Base-by-base conservation (phyloP, 1,140 invertebrate genomes). In the Trichonephila clavipes region DNA sequence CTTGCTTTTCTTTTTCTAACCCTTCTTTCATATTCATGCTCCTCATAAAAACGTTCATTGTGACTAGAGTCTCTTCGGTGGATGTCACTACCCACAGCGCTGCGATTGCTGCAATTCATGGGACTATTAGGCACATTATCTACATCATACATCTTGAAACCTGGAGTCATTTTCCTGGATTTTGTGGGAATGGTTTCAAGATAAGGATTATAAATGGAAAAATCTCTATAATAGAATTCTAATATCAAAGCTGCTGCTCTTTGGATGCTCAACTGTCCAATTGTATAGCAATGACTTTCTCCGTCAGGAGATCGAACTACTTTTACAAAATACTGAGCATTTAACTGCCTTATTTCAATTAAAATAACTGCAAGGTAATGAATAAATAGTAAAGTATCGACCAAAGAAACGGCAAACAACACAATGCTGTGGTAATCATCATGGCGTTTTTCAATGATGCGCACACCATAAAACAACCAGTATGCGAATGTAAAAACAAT, bases 11-110 rank as follows among this genome's bases (percentile, higher is more conserved):
- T 96, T 95, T 99, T 99, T 91, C 98, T 97, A 24, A 99, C 98
- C 82, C 99, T 96, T 83, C 98, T 96, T 94, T 99, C 99, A 95
- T 99, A 99, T 96, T 99, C 99, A 95, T 99, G 98, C 96, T 99
- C 99, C 96, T 99, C 99, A 95, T 99, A 99, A 95, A 99, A 99
- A 24, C 98, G 96, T 96, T 99, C 99, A 96, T 99, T 99, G 96
- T 99, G 99, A 95, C 98, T 94, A 94, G 90, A 88, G 89, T 94
- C 92, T 58, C 93, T 34, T 34, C 94, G 59, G 21, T 87, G 87
- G n/a, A 87, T 88, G 62, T 91, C 86, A 88, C 85, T 91, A 14
- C 72, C 97, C 92, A 98, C 96, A 94, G 97, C 97, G 18, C 97
- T 97, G 85, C 97, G 95, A 5, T 96, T 97, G 96, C 95, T 95